Conservation (phyloP, 2,113 vertebrate genomes). For the Rutilus rutilus region DNA sequence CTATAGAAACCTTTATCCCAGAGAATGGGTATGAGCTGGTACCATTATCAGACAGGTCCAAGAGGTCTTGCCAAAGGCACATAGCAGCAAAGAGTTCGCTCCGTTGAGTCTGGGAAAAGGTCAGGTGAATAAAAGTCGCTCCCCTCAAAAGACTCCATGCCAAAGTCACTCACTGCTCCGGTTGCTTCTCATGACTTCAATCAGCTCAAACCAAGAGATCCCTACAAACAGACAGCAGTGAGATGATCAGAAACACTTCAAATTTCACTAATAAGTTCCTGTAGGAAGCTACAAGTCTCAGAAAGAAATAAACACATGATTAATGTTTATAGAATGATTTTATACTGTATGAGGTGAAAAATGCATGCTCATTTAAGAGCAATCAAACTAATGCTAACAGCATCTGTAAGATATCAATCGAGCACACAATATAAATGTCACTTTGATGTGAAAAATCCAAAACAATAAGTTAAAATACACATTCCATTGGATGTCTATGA, state of each 20-base stretch:
- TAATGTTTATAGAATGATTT: not conserved
- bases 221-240: not conserved
- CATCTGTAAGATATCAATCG: too few species aligned
- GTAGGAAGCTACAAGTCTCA: not conserved
- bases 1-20: not conserved
- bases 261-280: not conserved
- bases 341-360: too few species aligned
- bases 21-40: not conserved
- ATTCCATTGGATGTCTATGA: too few species aligned
- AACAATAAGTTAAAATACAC: too few species aligned
- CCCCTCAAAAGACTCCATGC: not conserved
- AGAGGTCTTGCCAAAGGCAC: not conserved
- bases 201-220: not conserved
- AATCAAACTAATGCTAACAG: too few species aligned
- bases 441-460: too few species aligned
- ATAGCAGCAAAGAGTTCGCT: not conserved
- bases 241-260: not conserved
- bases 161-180: too few species aligned
- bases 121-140: not conserved
- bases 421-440: too few species aligned
- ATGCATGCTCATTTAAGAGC: too few species aligned
- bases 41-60: not conserved
- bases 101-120: not conserved
- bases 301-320: not conserved
- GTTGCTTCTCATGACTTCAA: not conserved